Conservation (phyloP, 1,140 invertebrate species). For the Macrocentrus cingulum region DNA sequence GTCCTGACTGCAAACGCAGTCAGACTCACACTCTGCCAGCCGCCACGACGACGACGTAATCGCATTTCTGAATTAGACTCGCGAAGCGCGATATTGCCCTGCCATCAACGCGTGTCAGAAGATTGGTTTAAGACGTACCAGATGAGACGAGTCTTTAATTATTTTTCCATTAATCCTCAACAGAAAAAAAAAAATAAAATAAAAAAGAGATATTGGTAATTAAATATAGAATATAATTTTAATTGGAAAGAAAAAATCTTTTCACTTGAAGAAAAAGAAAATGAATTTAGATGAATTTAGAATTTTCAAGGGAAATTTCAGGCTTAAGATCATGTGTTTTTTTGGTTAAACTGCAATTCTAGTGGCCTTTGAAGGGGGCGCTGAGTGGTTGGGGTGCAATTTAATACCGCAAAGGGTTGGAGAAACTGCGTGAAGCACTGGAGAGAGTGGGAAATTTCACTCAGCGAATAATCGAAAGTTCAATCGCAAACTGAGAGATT, state of each 20-base stretch:
- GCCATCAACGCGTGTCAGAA: constrained; percentile 7
- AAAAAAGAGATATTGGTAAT: background rate
- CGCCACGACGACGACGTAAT: background rate
- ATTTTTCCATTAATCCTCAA: constrained; percentile 8
- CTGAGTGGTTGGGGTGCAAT: constrained; percentile 10
- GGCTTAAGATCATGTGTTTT: background rate
- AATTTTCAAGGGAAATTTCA: no score
- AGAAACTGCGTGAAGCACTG: constrained; percentile 7
- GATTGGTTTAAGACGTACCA: background rate
- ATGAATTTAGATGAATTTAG: no score
- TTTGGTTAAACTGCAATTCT: background rate
- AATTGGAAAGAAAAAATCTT: no score
- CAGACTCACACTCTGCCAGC: background rate
- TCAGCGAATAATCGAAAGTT: constrained; percentile 14
- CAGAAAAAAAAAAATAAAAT: background rate
- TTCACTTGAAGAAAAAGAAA: no score
- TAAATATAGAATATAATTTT: background rate
- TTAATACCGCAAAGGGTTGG: constrained; percentile 17
- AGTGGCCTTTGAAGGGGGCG: constrained; percentile 6
- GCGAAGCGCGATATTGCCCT: constrained; percentile 26
- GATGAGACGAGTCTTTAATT: constrained; percentile 8
- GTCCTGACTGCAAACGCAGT: constrained; percentile 4
- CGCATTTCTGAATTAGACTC: constrained; percentile 19
- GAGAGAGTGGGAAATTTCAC: constrained; percentile 14
- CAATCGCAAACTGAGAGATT: background rate